A percentile compares a stretch with the other conserved stretches of the same genome.
phyloP scores from a whole-genome alignment of 1,140 invertebrate genomes.

The Holcopasites calliopsidis region DNA sequence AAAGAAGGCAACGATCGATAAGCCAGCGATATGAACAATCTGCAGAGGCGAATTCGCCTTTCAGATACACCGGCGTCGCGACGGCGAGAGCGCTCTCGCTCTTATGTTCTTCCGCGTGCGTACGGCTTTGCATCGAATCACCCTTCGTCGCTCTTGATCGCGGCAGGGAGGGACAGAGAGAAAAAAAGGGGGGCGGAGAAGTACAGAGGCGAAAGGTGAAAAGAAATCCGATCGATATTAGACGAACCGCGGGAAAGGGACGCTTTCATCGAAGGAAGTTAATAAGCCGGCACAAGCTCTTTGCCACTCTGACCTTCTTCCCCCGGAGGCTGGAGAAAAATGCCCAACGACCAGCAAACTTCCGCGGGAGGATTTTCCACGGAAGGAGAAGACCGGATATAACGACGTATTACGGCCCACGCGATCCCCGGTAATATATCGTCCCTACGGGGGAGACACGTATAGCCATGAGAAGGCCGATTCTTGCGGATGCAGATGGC shows the following conservation, averaged over 20 bases:
- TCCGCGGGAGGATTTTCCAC: slow-evolving; percentile 39
- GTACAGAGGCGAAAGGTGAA: slow-evolving; percentile 27
- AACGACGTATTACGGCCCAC: slow-evolving; percentile 51
- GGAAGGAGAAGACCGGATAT: slow-evolving; percentile 38
- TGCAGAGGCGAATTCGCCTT: slow-evolving; percentile 13
- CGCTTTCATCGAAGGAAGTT: slow-evolving; percentile 44
- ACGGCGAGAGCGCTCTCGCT: not conserved
- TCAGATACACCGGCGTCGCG: slow-evolving; percentile 6
- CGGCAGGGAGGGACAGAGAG: not conserved
- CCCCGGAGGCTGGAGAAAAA: slow-evolving; percentile 13
- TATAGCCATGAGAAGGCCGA: slow-evolving; percentile 7
- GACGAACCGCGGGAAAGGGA: slow-evolving; percentile 28
- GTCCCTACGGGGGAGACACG: not conserved
- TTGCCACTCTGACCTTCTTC: slow-evolving; percentile 40
- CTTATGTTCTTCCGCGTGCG: not conserved
- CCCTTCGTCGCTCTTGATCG: not conserved
- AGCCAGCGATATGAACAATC: slow-evolving; percentile 27
- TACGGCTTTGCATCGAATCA: not conserved
- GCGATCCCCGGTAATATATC: slow-evolving; percentile 19
- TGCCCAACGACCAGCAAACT: slow-evolving; percentile 43
- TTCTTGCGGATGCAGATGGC: slow-evolving; percentile 53
- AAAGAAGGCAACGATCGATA: slow-evolving; percentile 21
- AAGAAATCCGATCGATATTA: slow-evolving; percentile 27
- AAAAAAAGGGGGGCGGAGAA: not conserved
- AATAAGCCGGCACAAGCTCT: slow-evolving; percentile 38